Evolutionary conservation across 2,797 vertebrate genomes (phyloP).

Genomic region (Peromyscus aztecus): DNA sequence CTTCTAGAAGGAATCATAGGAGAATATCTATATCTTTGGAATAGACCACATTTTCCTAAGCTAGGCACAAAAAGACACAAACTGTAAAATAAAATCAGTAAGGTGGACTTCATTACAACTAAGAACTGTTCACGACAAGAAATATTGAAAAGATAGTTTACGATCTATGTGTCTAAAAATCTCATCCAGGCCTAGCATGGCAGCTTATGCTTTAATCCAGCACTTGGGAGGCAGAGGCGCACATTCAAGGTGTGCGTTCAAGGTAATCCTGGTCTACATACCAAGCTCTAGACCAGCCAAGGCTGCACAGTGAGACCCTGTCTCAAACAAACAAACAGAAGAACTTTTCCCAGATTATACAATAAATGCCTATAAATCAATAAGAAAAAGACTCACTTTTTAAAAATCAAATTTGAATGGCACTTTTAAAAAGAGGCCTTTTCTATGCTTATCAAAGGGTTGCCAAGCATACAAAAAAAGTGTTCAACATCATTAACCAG

Average conservation of each 20-base stretch:
- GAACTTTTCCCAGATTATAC: not conserved
- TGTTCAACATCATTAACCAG: not conserved
- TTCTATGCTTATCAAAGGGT: not conserved
- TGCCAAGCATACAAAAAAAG: not conserved
- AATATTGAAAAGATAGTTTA: constrained; percentile 18
- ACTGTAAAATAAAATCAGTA: not conserved
- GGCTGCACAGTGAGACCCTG: not conserved
- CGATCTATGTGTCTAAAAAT: not conserved
- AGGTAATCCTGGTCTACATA: not conserved
- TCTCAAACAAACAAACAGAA: not conserved
- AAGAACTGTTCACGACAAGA: not conserved
- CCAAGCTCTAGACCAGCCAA: not conserved
- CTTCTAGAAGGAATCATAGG: constrained; percentile 8
- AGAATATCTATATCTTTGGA: not conserved
- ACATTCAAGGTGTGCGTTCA: not conserved
- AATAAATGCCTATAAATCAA: constrained; percentile 18
- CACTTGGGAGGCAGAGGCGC: not conserved
- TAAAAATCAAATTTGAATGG: not conserved
- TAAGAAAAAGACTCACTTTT: not conserved
- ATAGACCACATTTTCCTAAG: not conserved
- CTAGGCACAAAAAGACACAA: not conserved
- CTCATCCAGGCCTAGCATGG: not conserved
- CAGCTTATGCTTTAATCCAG: not conserved
- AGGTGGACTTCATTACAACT: not conserved
- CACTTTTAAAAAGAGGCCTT: not conserved